Conservation (phyloP, 2,113 vertebrate species). For the Paradoxurus hermaphroditus region DNA sequence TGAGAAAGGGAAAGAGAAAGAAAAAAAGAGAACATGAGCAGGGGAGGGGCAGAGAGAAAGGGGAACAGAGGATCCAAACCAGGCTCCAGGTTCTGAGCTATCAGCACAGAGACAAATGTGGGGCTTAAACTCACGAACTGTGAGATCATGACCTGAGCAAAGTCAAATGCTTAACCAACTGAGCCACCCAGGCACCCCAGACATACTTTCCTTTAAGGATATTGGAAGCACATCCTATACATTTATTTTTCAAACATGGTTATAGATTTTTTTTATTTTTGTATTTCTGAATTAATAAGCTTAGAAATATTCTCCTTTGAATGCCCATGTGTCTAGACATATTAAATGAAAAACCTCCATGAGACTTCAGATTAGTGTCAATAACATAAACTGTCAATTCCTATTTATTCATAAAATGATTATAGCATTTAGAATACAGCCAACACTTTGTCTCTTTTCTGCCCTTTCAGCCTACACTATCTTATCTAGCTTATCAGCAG, state of each 20-base stretch:
- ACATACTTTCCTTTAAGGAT: neutral
- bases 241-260: neutral
- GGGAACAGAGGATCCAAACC: too few species aligned
- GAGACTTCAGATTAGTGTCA: conserved; percentile 26
- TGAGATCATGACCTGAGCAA: too few species aligned
- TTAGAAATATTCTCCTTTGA: neutral
- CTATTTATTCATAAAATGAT: conserved; percentile 4
- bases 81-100: too few species aligned
- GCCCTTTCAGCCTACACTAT: neutral
- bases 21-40: too few species aligned
- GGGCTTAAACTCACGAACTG: too few species aligned
- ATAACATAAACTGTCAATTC: conserved; percentile 39
- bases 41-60: too few species aligned
- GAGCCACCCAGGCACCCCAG: too few species aligned
- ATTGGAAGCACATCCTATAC: neutral
- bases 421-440: neutral
- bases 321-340: neutral
- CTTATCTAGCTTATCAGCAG: neutral
- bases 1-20: too few species aligned
- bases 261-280: neutral
- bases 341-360: conserved; percentile 46
- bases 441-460: conserved; percentile 2
- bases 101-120: too few species aligned
- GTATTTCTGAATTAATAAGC: conserved; percentile 29
- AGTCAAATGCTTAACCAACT: too few species aligned